These are phyloP conservation scores for Tetheella fluctuosa DNA, from an alignment of 2,888 invertebrate genomes.

Conservation along the genomic window DNA sequence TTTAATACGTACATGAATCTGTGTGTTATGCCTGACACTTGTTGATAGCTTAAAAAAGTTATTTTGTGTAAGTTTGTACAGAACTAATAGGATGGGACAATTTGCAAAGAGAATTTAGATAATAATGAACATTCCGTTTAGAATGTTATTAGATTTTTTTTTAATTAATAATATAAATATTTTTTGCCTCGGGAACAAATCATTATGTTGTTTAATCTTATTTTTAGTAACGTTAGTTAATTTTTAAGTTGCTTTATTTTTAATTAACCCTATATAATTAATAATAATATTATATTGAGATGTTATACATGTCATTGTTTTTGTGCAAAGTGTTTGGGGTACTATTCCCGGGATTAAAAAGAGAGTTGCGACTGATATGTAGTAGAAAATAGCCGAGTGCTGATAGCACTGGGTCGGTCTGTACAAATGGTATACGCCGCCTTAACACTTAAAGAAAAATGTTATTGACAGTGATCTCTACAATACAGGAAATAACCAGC, in stretches of 20 bases:
- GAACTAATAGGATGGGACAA: constrained; percentile 82
- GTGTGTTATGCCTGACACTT: constrained; percentile 76
- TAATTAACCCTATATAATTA: constrained; percentile 73
- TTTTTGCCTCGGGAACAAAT: constrained; percentile 83
- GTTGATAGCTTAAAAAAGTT: constrained; percentile 80
- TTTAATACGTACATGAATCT: constrained; percentile 71
- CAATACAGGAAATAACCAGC: constrained; percentile 45
- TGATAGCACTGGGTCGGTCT: constrained; percentile 65
- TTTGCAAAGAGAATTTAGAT: constrained; percentile 84
- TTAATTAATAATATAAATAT: constrained; percentile 67
- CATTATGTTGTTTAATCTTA: constrained; percentile 84
- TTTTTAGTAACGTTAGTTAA: constrained; percentile 82
- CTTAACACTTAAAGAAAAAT: constrained; percentile 73
- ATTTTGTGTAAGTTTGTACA: constrained; percentile 83
- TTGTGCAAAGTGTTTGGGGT: constrained; percentile 80
- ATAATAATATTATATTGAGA: constrained; percentile 79
- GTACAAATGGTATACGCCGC: constrained; percentile 83
- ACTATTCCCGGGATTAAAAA: constrained; percentile 65
- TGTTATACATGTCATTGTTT: constrained; percentile 83
- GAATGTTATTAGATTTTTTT: constrained; percentile 82
- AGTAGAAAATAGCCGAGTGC: constrained; percentile 71
- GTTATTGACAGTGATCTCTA: constrained; percentile 73
- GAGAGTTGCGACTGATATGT: constrained; percentile 82
- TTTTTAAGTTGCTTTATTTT: constrained; percentile 82
- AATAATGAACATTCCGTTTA: constrained; percentile 82